phyloP scores from a whole-genome alignment of 2,113 vertebrate species.

The Osmerus eperlanus region DNA sequence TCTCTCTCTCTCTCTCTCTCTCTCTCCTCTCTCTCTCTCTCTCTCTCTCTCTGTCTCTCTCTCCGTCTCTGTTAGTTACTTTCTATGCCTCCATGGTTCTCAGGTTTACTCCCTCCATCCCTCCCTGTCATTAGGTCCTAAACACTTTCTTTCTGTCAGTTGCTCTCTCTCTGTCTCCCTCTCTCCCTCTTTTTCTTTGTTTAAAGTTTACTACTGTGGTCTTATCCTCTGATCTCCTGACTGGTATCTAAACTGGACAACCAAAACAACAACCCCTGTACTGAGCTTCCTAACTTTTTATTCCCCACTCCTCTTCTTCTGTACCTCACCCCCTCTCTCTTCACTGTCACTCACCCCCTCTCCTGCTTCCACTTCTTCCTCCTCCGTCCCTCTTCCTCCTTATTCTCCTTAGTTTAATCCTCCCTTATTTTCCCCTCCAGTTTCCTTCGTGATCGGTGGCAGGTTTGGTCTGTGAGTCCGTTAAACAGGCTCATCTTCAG shows the following conservation, averaged over 20 bases:
- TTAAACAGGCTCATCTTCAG: constrained; percentile 19
- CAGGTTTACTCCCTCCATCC: constrained; percentile 50
- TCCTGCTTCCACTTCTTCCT: neutral
- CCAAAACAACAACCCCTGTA: no score
- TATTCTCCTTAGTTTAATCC: constrained; percentile 18
- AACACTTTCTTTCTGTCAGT: neutral
- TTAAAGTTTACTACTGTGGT: neutral
- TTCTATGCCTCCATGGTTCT: constrained; percentile 7
- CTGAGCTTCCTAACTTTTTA: constrained; percentile 8
- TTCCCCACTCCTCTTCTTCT: constrained; percentile 34
- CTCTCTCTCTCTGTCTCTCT: constrained; percentile 19
- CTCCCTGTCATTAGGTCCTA: neutral
- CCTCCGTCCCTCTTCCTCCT: constrained; percentile 32
- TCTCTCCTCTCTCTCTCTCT: constrained; percentile 11
- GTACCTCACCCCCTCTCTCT: constrained; percentile 32
- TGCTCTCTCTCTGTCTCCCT: constrained; percentile 40
- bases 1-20: constrained; percentile 7
- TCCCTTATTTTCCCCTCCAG: constrained; percentile 42
- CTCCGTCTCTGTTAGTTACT: constrained; percentile 35
- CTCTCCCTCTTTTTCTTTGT: constrained; percentile 43
- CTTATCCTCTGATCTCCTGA: constrained; percentile 1
- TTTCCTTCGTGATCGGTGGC: constrained; percentile 33
- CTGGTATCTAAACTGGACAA: neutral
- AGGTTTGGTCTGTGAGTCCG: constrained; percentile 49
- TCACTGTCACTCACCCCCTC: constrained; percentile 19